phyloP scores from a whole-genome alignment of 64 coral and sea anemone species.

The Anthopleura sola region DNA sequence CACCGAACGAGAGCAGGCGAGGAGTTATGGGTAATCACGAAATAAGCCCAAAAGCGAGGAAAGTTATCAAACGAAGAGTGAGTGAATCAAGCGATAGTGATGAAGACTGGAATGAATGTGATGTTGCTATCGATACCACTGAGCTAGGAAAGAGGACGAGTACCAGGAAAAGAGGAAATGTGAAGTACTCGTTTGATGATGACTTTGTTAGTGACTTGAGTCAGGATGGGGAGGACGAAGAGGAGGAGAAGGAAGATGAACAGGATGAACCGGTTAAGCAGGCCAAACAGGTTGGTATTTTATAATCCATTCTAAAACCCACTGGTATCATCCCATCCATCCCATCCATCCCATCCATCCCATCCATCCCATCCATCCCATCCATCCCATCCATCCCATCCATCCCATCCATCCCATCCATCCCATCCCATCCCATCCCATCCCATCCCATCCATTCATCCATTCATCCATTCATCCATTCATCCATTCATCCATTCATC shows the following conservation, averaged over 20 bases:
- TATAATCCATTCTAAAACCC: too few relatives aligned
- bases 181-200: not conserved
- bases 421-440: too few relatives aligned
- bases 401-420: too few relatives aligned
- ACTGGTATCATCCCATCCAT: too few relatives aligned
- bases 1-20: not conserved
- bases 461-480: too few relatives aligned
- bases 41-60: not conserved
- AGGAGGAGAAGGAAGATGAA: not conserved
- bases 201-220: not conserved
- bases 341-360: too few relatives aligned
- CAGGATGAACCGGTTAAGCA: not conserved
- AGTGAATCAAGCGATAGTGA: conserved; percentile 5
- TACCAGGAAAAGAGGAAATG: not conserved
- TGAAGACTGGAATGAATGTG: not conserved
- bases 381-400: too few relatives aligned
- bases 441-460: too few relatives aligned
- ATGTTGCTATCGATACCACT: not conserved
- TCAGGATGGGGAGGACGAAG: not conserved
- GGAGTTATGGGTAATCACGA: not conserved
- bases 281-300: not conserved
- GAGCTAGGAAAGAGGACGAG: not conserved
- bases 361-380: too few relatives aligned
- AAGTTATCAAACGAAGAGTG: not conserved
- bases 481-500: too few relatives aligned